These are phyloP conservation scores for Paradoxurus hermaphroditus DNA, from an alignment of 2,113 vertebrate species.

Conservation along the genomic window DNA sequence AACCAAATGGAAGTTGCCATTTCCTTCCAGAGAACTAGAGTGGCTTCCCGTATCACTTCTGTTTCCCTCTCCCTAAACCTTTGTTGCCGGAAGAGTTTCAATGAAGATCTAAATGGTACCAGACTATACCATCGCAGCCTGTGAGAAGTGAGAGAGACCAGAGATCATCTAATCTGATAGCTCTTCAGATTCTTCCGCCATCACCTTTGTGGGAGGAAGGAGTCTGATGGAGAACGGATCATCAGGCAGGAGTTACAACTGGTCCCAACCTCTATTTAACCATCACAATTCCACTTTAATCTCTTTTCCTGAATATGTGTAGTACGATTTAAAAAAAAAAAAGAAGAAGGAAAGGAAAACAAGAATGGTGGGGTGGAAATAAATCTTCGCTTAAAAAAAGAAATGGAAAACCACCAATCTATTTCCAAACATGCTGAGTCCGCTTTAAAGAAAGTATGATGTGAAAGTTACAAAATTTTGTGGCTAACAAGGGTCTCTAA, in stretches of 20 bases:
- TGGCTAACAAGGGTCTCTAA: neutral
- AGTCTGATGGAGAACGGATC: neutral
- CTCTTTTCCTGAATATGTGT: neutral
- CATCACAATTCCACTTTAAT: neutral
- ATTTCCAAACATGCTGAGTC: neutral
- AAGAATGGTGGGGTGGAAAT: neutral
- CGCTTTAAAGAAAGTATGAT: neutral
- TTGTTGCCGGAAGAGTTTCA: neutral
- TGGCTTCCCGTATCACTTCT: neutral
- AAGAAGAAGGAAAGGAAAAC: neutral
- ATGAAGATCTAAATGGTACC: neutral
- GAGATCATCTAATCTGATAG: neutral
- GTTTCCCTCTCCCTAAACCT: neutral
- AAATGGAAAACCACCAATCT: neutral
- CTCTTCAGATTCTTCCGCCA: neutral
- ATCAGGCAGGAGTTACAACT: neutral
- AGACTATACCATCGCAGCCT: neutral
- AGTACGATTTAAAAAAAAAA: neutral
- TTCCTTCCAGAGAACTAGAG: neutral
- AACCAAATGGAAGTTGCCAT: neutral
- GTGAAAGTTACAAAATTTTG: neutral
- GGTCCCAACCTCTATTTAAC: neutral
- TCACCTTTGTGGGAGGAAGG: neutral
- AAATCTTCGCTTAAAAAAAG: neutral
- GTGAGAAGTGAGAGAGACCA: neutral